Percentiles rank a stretch among this genome's conserved stretches.
Evolutionary conservation across 2,797 vertebrate genomes (phyloP).

Genomic region (Sphaeramia orbicularis): DNA sequence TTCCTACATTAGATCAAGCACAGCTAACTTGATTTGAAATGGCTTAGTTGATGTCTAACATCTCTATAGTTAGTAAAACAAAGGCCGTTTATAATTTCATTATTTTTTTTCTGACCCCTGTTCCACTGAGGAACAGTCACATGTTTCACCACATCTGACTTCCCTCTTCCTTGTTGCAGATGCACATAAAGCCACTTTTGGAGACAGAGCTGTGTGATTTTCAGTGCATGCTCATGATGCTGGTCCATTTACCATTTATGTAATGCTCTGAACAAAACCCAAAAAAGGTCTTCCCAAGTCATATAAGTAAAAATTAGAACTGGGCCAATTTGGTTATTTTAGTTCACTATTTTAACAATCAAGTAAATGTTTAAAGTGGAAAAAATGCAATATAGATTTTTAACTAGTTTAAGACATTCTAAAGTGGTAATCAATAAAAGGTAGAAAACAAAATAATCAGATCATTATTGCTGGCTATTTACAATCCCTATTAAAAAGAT

Average conservation of each 20-base stretch:
- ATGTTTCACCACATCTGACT: constrained; percentile 65
- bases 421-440: too few relatives aligned
- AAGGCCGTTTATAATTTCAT: not conserved
- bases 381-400: too few relatives aligned
- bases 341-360: not conserved
- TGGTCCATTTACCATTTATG: constrained; percentile 3
- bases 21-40: constrained; percentile 18
- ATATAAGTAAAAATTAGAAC: not conserved
- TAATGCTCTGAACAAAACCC: constrained; percentile 10
- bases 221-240: constrained; percentile 15
- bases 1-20: constrained; percentile 24
- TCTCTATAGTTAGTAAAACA: constrained; percentile 19
- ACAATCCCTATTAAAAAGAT: too few relatives aligned
- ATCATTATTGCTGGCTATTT: too few relatives aligned
- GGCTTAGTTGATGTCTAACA: constrained; percentile 23
- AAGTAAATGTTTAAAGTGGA: too few relatives aligned
- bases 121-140: constrained; percentile 59
- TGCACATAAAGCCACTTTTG: constrained; percentile 23
- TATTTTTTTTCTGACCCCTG: constrained; percentile 12
- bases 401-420: too few relatives aligned
- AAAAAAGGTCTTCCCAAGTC: constrained; percentile 1
- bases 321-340: not conserved
- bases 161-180: constrained; percentile 56
- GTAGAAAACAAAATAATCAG: too few relatives aligned
- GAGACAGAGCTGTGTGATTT: not conserved